phyloP scores from a whole-genome alignment of 2,888 invertebrate species.

The Phymatocera aterrima region DNA sequence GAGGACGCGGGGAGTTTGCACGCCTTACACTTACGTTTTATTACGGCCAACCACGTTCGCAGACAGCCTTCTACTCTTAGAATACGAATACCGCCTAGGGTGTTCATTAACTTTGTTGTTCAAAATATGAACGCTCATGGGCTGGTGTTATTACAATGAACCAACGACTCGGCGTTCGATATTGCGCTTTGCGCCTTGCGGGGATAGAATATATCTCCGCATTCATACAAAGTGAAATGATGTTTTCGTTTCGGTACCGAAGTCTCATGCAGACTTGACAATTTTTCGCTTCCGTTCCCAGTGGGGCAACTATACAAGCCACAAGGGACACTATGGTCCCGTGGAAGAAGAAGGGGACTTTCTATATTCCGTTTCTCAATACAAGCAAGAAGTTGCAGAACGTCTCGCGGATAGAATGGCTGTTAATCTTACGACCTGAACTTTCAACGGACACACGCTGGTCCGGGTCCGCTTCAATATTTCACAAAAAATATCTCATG shows the following conservation, averaged over 20 bases:
- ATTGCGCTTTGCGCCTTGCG: not conserved
- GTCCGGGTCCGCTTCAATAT: not conserved
- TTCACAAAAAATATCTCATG: not conserved
- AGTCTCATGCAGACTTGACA: constrained; percentile 2
- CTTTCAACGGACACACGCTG: not conserved
- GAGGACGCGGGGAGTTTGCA: not conserved
- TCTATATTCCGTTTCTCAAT: no score
- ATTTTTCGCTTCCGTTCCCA: not conserved
- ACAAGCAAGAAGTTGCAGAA: not conserved
- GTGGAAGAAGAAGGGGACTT: no score
- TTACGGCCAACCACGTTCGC: not conserved
- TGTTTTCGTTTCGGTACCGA: not conserved
- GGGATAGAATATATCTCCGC: not conserved
- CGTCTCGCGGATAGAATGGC: not conserved
- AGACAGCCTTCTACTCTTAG: not conserved
- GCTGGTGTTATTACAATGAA: constrained; percentile 4
- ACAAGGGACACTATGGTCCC: no score
- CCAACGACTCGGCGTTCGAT: constrained; percentile 1
- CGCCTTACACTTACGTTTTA: not conserved
- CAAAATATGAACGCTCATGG: constrained; percentile 15
- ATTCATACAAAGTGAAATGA: not conserved
- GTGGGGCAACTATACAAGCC: no score
- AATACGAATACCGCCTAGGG: constrained; percentile 10
- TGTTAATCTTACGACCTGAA: not conserved
- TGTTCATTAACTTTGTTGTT: constrained; percentile 35